These are phyloP conservation scores for Cephus spinipes DNA, from an alignment of 2,888 invertebrate genomes.

Conservation along the genomic window DNA sequence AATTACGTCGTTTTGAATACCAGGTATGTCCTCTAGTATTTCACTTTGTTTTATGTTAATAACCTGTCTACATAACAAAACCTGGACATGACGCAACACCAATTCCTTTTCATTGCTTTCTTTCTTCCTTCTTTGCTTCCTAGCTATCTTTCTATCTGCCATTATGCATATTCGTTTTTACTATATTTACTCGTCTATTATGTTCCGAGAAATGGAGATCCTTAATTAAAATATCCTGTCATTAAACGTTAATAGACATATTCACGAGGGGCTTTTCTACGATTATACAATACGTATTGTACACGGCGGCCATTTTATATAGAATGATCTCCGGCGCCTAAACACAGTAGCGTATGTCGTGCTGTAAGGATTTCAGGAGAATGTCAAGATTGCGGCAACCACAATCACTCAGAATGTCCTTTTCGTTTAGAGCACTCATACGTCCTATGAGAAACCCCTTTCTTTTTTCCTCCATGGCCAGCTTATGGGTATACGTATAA, in stretches of 20 bases:
- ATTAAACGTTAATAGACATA: background rate
- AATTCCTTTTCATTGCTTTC: background rate
- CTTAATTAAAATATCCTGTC: background rate
- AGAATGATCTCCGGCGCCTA: background rate
- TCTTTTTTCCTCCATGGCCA: slow-evolving; percentile 42
- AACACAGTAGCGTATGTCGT: background rate
- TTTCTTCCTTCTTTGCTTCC: background rate
- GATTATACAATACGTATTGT: background rate
- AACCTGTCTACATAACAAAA: slow-evolving; percentile 12
- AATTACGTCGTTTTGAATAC: slow-evolving; percentile 47
- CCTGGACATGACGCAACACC: background rate
- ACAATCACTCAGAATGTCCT: slow-evolving; percentile 66
- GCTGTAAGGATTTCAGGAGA: slow-evolving; percentile 50
- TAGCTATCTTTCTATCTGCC: background rate
- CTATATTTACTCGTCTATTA: background rate
- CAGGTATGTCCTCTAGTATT: slow-evolving; percentile 11
- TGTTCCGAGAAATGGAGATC: background rate
- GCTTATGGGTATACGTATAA: slow-evolving; percentile 34
- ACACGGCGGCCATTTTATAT: background rate
- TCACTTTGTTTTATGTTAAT: slow-evolving; percentile 23
- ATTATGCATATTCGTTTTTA: background rate
- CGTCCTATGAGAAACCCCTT: slow-evolving; percentile 59
- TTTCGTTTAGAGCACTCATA: slow-evolving; percentile 64
- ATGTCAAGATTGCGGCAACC: slow-evolving; percentile 63
- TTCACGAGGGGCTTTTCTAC: background rate